These are phyloP conservation scores for Chondrilla cf. caribensis DNA, from an alignment of 37 sponge, comb jelly and placozoan genomes.

Conservation along the genomic window DNA sequence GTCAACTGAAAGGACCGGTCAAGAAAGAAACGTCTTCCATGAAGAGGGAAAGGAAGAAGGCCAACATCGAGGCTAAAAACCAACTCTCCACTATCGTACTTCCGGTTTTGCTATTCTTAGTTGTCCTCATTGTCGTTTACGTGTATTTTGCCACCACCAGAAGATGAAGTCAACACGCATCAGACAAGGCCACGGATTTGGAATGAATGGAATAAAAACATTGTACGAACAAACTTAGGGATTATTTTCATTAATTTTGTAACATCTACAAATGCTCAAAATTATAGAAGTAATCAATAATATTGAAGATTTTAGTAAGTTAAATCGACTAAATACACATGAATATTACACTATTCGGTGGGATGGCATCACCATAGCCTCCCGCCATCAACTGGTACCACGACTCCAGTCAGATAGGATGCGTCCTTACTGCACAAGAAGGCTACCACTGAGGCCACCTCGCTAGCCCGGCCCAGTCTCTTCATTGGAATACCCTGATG, in stretches of 20 bases:
- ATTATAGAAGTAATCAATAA: too few relatives aligned
- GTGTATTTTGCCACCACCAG: constrained; percentile 32
- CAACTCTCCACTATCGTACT: constrained; percentile 31
- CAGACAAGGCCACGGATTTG: too few relatives aligned
- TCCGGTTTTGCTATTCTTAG: constrained; percentile 29
- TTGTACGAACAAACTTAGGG: not conserved
- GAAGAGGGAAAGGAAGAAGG: constrained; percentile 32
- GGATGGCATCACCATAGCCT: constrained; percentile 37
- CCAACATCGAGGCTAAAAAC: constrained; percentile 40
- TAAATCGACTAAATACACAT: too few relatives aligned
- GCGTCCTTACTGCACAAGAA: constrained; percentile 78
- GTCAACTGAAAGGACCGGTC: constrained; percentile 48
- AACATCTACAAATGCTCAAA: too few relatives aligned
- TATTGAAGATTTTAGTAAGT: too few relatives aligned
- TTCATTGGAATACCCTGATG: constrained; percentile 56
- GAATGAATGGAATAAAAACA: too few relatives aligned
- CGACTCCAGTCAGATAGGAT: constrained; percentile 72
- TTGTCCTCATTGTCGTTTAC: constrained; percentile 20
- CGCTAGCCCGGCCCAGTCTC: constrained; percentile 58
- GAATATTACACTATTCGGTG: too few relatives aligned
- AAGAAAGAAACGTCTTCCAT: constrained; percentile 59
- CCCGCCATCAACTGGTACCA: constrained; percentile 76
- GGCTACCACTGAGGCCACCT: constrained; percentile 68
- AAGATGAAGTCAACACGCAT: too few relatives aligned
- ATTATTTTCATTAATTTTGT: not conserved